phyloP scores from a whole-genome alignment of 2,113 vertebrate genomes.

The Lasiurus borealis region DNA sequence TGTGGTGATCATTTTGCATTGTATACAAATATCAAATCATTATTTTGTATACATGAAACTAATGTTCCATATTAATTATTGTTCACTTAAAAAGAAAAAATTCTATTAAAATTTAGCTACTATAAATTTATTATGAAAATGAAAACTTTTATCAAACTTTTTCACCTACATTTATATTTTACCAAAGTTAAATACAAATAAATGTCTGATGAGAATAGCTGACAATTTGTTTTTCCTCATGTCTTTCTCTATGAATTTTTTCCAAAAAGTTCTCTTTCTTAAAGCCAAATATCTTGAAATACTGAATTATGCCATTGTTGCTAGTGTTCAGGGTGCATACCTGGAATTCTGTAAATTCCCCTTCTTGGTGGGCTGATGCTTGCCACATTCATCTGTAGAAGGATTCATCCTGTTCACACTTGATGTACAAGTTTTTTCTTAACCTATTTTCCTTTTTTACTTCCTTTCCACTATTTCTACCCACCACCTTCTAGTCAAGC shows the following conservation, averaged over 20 bases:
- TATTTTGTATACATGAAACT: not conserved
- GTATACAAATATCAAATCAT: not conserved
- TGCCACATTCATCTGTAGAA: not conserved
- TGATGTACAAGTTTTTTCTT: not conserved
- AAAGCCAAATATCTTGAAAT: not conserved
- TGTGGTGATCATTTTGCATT: not conserved
- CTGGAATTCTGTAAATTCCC: not conserved
- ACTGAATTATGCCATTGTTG: not conserved
- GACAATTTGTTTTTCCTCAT: not conserved
- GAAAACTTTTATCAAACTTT: not conserved
- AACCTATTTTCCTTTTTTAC: not conserved
- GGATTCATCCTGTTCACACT: rapidly evolving
- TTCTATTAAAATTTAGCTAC: not conserved
- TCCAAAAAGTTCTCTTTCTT: not conserved
- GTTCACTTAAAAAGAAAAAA: not conserved
- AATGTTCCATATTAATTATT: not conserved
- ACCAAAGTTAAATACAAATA: not conserved
- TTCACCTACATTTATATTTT: not conserved
- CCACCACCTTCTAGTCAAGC: not conserved
- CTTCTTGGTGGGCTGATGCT: not conserved
- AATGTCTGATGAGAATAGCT: not conserved
- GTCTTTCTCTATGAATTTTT: not conserved
- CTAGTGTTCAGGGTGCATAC: no score
- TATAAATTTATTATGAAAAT: not conserved
- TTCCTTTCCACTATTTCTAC: not conserved